Evolutionary conservation across 2,888 invertebrate genomes (phyloP).

Genomic region (Lampropteryx suffumata): DNA sequence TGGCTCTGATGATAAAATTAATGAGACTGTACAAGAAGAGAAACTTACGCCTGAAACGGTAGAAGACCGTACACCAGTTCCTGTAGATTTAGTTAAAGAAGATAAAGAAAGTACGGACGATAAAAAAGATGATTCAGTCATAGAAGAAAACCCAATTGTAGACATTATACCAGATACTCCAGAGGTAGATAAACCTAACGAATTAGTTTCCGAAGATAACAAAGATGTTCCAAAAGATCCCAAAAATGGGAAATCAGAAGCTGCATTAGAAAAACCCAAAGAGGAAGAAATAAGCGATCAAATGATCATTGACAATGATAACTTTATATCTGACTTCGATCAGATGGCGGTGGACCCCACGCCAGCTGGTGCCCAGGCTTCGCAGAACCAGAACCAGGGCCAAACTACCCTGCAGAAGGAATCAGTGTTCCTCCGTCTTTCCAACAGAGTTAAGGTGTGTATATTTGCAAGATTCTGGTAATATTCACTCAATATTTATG

Average conservation of each 20-base stretch:
- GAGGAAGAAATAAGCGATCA: constrained; percentile 67
- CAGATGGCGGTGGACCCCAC: constrained; percentile 75
- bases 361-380: constrained; percentile 56
- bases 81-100: constrained; percentile 58
- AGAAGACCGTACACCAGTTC: constrained; percentile 45
- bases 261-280: constrained; percentile 57
- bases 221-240: constrained; percentile 52
- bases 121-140: constrained; percentile 51
- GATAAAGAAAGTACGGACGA: constrained; percentile 51
- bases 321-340: constrained; percentile 80
- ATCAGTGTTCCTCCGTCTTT: constrained; percentile 97
- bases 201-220: constrained; percentile 49
- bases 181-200: constrained; percentile 50
- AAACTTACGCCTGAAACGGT: constrained; percentile 50
- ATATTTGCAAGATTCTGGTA: constrained; percentile 8
- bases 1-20: constrained; percentile 60
- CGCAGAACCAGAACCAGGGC: constrained; percentile 60
- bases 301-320: constrained; percentile 72
- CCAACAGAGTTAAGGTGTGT: constrained; percentile 95
- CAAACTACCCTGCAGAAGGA: constrained; percentile 88
- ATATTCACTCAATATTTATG: no score
- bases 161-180: constrained; percentile 39
- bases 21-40: constrained; percentile 61
- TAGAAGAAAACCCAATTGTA: constrained; percentile 52
- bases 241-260: constrained; percentile 58